A percentile compares a stretch with the other conserved stretches of the same genome.
These are phyloP conservation scores for Stegostoma tigrinum DNA, from an alignment of 2,113 vertebrate genomes.

Conservation along the genomic window DNA sequence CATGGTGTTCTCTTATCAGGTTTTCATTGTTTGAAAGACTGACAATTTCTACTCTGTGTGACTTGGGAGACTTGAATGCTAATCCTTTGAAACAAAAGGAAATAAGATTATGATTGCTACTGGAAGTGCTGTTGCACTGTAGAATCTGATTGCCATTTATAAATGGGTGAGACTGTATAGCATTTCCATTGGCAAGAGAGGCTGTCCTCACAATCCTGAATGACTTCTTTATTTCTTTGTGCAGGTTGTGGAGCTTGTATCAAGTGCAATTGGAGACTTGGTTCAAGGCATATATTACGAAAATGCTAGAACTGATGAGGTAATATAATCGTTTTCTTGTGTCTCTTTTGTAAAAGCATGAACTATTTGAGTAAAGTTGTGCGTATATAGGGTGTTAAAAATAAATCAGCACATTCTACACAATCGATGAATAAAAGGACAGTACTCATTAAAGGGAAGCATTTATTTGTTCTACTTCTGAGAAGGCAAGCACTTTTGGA, in stretches of 20 bases:
- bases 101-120: constrained; percentile 5
- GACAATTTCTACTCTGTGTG: not conserved
- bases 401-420: not conserved
- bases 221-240: constrained; percentile 45
- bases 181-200: not conserved
- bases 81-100: not conserved
- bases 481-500: not conserved
- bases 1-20: not conserved
- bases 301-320: constrained; percentile 67
- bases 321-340: constrained; percentile 49
- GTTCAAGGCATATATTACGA: constrained; percentile 91
- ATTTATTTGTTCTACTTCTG: not conserved
- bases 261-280: constrained; percentile 89
- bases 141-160: constrained; percentile 6
- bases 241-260: constrained; percentile 90
- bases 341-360: constrained; percentile 16
- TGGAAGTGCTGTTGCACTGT: not conserved
- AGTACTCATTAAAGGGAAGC: not conserved
- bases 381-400: not conserved
- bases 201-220: constrained; percentile 39
- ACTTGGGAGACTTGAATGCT: not conserved
- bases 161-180: not conserved
- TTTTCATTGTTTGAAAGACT: not conserved
- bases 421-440: not conserved
- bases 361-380: not conserved